Conservation (phyloP, 2,797 vertebrate species). For the Kryptolebias ocellatus region DNA sequence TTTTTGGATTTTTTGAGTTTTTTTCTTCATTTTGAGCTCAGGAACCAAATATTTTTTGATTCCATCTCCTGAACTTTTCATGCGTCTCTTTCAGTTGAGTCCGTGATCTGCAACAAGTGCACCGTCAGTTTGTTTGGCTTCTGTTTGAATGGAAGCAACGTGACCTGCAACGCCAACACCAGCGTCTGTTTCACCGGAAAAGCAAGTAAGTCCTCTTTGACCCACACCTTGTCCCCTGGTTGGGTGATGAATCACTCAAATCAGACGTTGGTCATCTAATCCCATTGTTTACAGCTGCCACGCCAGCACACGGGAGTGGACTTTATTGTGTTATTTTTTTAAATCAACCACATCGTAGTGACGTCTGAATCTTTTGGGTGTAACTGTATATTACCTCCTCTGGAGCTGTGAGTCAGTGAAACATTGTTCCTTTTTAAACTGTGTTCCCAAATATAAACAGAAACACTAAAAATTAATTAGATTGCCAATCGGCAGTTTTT, state of each 20-base stretch:
- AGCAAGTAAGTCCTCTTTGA: constrained; percentile 46
- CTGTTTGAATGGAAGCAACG: fast-evolving
- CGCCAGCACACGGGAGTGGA: too few species aligned
- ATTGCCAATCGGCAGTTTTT: not conserved
- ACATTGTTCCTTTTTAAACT: not conserved
- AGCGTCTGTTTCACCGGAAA: constrained; percentile 47
- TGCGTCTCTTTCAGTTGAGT: constrained; percentile 63
- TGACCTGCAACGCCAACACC: constrained; percentile 10
- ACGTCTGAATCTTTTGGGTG: too few species aligned
- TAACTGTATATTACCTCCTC: not conserved
- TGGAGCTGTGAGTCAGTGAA: not conserved
- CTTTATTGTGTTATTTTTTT: too few species aligned
- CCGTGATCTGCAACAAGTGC: constrained; percentile 73
- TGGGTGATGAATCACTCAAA: too few species aligned
- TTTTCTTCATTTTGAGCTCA: too few species aligned
- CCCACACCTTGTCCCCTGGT: not conserved
- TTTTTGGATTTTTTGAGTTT: too few species aligned
- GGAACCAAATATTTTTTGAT: too few species aligned
- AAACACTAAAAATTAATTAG: not conserved
- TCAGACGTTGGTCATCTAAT: too few species aligned
- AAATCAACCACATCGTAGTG: too few species aligned
- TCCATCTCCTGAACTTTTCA: constrained; percentile 5
- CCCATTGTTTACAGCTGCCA: too few species aligned
- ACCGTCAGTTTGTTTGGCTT: fast-evolving
- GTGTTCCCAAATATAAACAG: too few species aligned